These are phyloP conservation scores for Astreopora myriophthalma DNA, from an alignment of 64 coral and sea anemone species.

Conservation along the genomic window DNA sequence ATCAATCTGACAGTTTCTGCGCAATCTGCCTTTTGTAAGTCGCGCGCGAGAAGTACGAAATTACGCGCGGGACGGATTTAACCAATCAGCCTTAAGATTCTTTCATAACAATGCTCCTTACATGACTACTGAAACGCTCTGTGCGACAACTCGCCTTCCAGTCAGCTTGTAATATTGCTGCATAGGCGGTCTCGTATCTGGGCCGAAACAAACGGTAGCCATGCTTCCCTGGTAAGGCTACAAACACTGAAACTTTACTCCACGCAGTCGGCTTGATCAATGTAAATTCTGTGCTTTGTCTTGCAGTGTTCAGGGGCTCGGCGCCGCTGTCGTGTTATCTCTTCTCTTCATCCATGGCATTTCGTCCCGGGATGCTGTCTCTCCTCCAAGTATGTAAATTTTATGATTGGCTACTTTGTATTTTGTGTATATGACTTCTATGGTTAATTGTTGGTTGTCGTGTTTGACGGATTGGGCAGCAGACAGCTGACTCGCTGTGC, in stretches of 20 bases:
- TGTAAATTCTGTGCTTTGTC: background rate
- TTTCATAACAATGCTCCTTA: slow-evolving; percentile 4
- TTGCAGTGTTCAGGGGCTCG: slow-evolving; percentile 28
- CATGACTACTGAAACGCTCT: slow-evolving; percentile 46
- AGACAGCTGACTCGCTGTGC: background rate
- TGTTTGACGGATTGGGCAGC: background rate
- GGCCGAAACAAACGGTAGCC: slow-evolving; percentile 66
- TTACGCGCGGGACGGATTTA: background rate
- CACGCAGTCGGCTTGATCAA: background rate
- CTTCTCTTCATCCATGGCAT: slow-evolving; percentile 49
- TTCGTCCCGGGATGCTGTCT: slow-evolving; percentile 61
- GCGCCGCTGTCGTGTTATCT: slow-evolving; percentile 26
- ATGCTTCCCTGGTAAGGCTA: slow-evolving; percentile 67
- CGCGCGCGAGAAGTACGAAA: background rate
- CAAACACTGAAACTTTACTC: background rate
- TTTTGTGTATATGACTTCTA: background rate
- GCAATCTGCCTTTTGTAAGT: background rate
- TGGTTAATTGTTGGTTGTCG: background rate
- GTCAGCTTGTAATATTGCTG: slow-evolving; percentile 63
- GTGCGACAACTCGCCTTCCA: slow-evolving; percentile 37
- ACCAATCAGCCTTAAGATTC: slow-evolving; percentile 12
- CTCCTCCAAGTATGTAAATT: background rate
- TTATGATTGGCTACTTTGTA: background rate
- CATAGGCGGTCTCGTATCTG: slow-evolving; percentile 51
- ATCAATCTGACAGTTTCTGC: background rate